Evolutionary conservation across 2,888 invertebrate genomes (phyloP), one percentile per base, ranked within the genome.

Genomic region (Hirtodrosophila trivittata): DNA sequence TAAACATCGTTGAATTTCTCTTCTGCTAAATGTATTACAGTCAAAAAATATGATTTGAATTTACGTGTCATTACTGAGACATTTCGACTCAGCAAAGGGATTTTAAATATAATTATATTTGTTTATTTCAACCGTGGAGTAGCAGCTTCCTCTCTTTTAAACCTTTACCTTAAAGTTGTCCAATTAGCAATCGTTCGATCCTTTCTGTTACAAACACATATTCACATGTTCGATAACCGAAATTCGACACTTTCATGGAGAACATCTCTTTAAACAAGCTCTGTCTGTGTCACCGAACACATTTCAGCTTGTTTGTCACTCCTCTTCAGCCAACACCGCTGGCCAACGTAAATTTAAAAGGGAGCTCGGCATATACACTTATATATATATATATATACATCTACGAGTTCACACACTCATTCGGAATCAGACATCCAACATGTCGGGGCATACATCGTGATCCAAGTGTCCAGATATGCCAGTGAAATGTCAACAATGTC

Each of bases 381-480:
- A 30, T 26, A n/a, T 9, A 1, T 13, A 26, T 9, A 7, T 10
- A 28, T 1, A 9, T 8, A 16, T 18, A 16, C n/a, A 10, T 9
- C 10, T 6, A 9, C 41, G 12, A 10, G 14, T n/a, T 6, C 3
- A 13, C 35, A 42, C 59, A 77, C 33, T 57, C 47, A 49, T 39
- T 28, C n/a, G 25, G 38, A 39, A 57, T 52, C 46, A 33, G 54
- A 46, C 55, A 57, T 74, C 56, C 42, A 58, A 57, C 75, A 68
- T 56, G 59, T 66, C 45, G 37, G 35, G 49, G 33, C 37, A 50
- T 14, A 51, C 39, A 66, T 73, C 58, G 71, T 58, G 78, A 81
- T 81, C 51, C 66, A 75, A 63, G 71, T 75, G 77, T 77, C 78
- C 78, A 77, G 77, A 77, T 77, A 71, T 59, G 57, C 55, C 57